Conservation (phyloP, 1,140 invertebrate genomes). For the Conopomorpha cramerella region DNA sequence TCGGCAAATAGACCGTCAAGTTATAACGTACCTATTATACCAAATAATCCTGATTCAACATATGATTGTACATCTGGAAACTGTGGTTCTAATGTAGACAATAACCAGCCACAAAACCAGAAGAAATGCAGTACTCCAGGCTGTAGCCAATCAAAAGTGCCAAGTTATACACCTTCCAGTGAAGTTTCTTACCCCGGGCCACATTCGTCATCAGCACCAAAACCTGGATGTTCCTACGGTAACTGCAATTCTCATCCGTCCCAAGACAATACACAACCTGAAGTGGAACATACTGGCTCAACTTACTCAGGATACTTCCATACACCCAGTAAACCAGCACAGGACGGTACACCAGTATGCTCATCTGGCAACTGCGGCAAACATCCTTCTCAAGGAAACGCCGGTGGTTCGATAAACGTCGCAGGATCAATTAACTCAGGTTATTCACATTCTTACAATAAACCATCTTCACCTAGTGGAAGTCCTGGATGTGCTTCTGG, state of each 20-base stretch:
- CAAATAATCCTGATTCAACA: conserved; percentile 6
- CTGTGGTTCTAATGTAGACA: background rate
- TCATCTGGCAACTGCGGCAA: conserved; percentile 8
- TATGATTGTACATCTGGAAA: conserved; percentile 3
- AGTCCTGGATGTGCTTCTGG: conserved; percentile 6
- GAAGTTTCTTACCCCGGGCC: background rate
- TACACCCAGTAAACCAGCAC: background rate
- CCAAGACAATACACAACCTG: no score
- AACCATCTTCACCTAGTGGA: background rate
- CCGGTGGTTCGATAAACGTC: background rate
- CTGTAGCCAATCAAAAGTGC: no score
- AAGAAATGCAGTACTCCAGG: background rate
- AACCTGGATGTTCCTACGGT: background rate
- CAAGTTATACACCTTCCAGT: background rate
- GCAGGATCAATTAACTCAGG: conserved; percentile 2
- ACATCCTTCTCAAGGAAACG: conserved; percentile 1
- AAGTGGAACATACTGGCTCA: no score
- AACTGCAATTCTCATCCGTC: conserved; percentile 1
- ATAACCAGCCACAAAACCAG: background rate
- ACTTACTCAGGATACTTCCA: no score
- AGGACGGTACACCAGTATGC: conserved; percentile 3
- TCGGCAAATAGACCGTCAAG: conserved; percentile 15
- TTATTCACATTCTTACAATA: background rate
- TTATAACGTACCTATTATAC: conserved; percentile 24
- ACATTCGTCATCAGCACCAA: no score